A percentile compares a stretch with the other conserved stretches of the same genome.
These are phyloP conservation scores for Corella eumyota DNA, from an alignment of 23 tunicate genomes.

Conservation along the genomic window DNA sequence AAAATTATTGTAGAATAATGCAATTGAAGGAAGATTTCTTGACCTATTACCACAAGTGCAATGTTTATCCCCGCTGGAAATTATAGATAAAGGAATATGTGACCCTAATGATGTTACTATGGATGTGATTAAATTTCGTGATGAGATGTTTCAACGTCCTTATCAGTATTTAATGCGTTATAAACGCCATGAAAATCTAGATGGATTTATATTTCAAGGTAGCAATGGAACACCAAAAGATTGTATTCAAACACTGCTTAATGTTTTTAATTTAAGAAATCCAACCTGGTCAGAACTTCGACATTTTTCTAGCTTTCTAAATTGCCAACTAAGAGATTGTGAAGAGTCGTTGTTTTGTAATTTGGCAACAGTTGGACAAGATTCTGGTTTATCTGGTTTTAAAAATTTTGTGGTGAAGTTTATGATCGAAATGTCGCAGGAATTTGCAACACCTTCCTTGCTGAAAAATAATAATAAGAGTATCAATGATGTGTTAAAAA, in stretches of 20 bases:
- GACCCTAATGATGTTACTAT: constrained; percentile 8
- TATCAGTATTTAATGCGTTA: constrained; percentile 47
- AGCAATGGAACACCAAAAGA: constrained; percentile 34
- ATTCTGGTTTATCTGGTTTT: constrained; percentile 46
- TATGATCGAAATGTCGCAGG: constrained; percentile 83
- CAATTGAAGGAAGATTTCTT: constrained; percentile 7
- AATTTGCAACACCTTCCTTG: constrained; percentile 80
- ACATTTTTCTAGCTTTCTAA: constrained; percentile 78
- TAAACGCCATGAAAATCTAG: constrained; percentile 18
- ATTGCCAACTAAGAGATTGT: constrained; percentile 46
- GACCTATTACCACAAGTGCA: constrained; percentile 32
- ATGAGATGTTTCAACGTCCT: constrained; percentile 56
- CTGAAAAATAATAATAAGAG: neutral
- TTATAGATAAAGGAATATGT: constrained; percentile 1
- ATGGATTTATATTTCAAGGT: constrained; percentile 17
- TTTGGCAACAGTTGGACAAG: constrained; percentile 18
- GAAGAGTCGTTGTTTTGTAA: constrained; percentile 61
- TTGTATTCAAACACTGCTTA: constrained; percentile 28
- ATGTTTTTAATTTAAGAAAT: constrained; percentile 26
- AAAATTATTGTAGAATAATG: too few relatives aligned
- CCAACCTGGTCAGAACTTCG: constrained; percentile 80
- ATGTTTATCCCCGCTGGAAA: constrained; percentile 42
- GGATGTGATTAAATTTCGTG: constrained; percentile 43
- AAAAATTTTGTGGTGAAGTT: constrained; percentile 62
- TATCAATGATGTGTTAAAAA: constrained; percentile 1